Evolutionary conservation across 2,113 vertebrate genomes (phyloP).

Genomic region (Opisthocomus hoazin): DNA sequence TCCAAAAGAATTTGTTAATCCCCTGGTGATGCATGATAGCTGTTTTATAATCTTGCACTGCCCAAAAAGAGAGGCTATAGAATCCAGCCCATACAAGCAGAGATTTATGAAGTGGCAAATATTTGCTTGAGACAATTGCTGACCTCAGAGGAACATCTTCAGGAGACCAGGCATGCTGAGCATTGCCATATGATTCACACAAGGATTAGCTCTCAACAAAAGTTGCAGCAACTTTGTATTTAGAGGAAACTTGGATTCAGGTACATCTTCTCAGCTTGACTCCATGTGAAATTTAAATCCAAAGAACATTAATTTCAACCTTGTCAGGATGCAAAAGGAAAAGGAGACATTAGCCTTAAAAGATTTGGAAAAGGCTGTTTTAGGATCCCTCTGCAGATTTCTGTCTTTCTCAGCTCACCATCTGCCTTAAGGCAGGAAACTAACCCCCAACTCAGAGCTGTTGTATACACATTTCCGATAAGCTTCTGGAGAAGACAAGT

Average conservation of each 20-base stretch:
- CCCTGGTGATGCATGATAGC: conserved; percentile 16
- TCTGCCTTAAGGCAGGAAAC: background rate
- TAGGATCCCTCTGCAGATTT: background rate
- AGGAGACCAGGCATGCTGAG: conserved; percentile 42
- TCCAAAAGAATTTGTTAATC: conserved; percentile 6
- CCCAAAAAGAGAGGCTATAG: background rate
- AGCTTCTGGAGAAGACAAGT: background rate
- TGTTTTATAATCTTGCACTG: background rate
- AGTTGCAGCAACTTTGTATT: conserved; percentile 3
- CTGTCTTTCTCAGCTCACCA: background rate
- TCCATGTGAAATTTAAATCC: conserved; percentile 38
- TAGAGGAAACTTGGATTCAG: conserved; percentile 48
- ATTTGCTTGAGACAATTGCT: conserved; percentile 48
- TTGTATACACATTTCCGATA: background rate
- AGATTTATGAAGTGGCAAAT: conserved; percentile 54
- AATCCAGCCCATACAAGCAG: conserved; percentile 25
- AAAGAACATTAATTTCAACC: background rate
- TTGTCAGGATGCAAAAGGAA: background rate
- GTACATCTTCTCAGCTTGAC: conserved; percentile 33
- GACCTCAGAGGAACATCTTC: conserved; percentile 52
- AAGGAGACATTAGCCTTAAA: conserved; percentile 6
- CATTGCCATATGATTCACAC: conserved; percentile 36
- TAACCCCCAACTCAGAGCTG: background rate
- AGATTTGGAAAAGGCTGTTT: background rate
- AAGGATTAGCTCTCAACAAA: conserved; percentile 28